Evolutionary conservation across 1,140 invertebrate species (phyloP), one percentile per base, ranked within the genome.

Genomic region (Drosophila seguyi): DNA sequence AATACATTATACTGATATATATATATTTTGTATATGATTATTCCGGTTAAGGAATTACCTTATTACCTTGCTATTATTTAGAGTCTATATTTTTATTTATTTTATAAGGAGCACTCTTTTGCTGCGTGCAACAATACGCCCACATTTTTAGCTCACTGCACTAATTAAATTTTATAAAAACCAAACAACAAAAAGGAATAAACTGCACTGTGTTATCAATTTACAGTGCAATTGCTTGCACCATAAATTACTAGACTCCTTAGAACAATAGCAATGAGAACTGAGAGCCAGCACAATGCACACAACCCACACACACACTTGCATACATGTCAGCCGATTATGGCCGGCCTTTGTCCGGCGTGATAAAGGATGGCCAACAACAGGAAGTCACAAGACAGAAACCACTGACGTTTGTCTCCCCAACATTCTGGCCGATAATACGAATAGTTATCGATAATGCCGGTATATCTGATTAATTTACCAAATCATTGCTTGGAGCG

Each of bases 341-440:
- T 22, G n/a, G 38, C 62, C 42, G 60, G 48, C 41, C 75, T 63
- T 84, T 77, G 67, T 65, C 36, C 58, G 5, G 18, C 38, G 58
- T 53, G 66, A 84, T 76, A 85, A 80, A 65, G 59, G 60, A 62
- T 73, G 60, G 72, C 47, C 63, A 34, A 71, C 68, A 78, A 86
- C 81, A 86, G 81, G 82, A 85, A 85, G 63, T 68, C 48, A 50
- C 34, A 74, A 75, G 50, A 72, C 66, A 72, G 7, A 39, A n/a
- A 6, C 45, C 39, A 50, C 20, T 52, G 66, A 44, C 22, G 66
- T n/a, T 31, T 72, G 52, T 50, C 52, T 59, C 13, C 29, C 3
- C 16, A n/a, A n/a, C 58, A 25, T 63, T 34, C 65, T 3, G 10
- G 25, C 41, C n/a, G 62, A 67, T 71, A 39, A 39, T 44, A 45